phyloP scores from a whole-genome alignment of 2,797 vertebrate species.

The Danio choprae region DNA sequence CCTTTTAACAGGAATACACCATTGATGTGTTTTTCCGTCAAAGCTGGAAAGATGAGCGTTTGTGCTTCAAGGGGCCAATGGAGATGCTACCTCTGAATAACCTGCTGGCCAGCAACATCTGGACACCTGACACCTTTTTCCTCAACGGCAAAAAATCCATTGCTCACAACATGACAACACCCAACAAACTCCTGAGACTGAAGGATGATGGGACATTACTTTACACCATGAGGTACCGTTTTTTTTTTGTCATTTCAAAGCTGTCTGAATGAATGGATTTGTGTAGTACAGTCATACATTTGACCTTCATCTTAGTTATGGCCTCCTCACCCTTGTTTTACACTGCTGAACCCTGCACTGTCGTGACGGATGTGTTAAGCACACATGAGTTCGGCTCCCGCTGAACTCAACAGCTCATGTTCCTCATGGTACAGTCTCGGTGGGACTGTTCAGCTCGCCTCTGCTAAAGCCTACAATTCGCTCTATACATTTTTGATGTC shows the following conservation, averaged over 20 bases:
- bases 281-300: constrained; percentile 6
- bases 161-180: constrained; percentile 91
- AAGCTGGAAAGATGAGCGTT: constrained; percentile 90
- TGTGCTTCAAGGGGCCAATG: constrained; percentile 89
- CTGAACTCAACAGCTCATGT: constrained; percentile 33
- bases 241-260: constrained; percentile 18
- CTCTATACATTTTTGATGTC: not conserved
- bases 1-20: constrained; percentile 83
- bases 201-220: constrained; percentile 89
- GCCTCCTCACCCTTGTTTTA: not conserved
- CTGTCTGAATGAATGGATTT: constrained; percentile 3
- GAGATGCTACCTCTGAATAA: constrained; percentile 88
- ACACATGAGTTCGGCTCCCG: not conserved
- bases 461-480: constrained; percentile 10
- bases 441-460: constrained; percentile 14
- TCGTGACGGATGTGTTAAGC: constrained; percentile 33
- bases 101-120: constrained; percentile 89
- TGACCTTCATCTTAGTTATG: constrained; percentile 24
- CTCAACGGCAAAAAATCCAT: constrained; percentile 92
- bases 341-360: not conserved
- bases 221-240: constrained; percentile 91
- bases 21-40: constrained; percentile 92
- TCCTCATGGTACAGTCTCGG: constrained; percentile 13
- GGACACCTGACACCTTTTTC: constrained; percentile 91
- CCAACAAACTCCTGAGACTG: constrained; percentile 88